Percentiles rank a stretch among this genome's conserved stretches.
Evolutionary conservation across 1,140 invertebrate genomes (phyloP).

Genomic region (Drosophila grimshawi): DNA sequence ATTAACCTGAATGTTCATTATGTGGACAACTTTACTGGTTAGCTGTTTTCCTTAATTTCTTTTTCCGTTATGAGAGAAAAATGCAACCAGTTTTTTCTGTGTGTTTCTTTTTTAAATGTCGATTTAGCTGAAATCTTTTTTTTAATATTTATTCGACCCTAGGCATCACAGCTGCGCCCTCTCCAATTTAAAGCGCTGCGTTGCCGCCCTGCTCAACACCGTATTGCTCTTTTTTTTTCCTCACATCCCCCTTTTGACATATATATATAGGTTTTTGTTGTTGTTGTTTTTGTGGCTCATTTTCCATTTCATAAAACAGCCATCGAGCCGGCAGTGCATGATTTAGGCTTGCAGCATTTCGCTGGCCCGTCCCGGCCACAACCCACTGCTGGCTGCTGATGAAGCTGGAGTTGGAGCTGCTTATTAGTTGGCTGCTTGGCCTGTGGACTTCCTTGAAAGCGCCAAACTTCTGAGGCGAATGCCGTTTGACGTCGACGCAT

Average conservation of each 20-base stretch:
- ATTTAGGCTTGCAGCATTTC: constrained; percentile 70
- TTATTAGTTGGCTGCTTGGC: constrained; percentile 63
- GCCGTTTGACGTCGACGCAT: constrained; percentile 73
- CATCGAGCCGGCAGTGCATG: constrained; percentile 71
- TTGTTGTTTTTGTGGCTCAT: constrained; percentile 73
- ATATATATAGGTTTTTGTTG: constrained; percentile 35
- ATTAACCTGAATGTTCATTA: no score
- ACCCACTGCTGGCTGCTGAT: constrained; percentile 6
- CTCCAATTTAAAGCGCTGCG: neutral
- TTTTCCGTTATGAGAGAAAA: constrained; percentile 18
- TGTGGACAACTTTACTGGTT: neutral
- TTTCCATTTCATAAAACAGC: constrained; percentile 82
- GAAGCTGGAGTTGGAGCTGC: constrained; percentile 49
- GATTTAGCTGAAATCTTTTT: constrained; percentile 32
- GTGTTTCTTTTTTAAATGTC: constrained; percentile 42
- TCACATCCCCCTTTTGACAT: constrained; percentile 11
- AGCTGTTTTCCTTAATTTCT: constrained; percentile 17
- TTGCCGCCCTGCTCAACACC: neutral
- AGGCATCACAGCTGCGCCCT: neutral
- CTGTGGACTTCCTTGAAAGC: constrained; percentile 66
- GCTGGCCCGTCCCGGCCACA: neutral
- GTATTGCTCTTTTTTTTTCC: constrained; percentile 12
- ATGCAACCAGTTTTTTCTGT: neutral
- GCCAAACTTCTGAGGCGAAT: constrained; percentile 54
- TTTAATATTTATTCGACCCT: constrained; percentile 7